Conservation (phyloP, 2,113 vertebrate genomes). For the Podiceps cristatus region DNA sequence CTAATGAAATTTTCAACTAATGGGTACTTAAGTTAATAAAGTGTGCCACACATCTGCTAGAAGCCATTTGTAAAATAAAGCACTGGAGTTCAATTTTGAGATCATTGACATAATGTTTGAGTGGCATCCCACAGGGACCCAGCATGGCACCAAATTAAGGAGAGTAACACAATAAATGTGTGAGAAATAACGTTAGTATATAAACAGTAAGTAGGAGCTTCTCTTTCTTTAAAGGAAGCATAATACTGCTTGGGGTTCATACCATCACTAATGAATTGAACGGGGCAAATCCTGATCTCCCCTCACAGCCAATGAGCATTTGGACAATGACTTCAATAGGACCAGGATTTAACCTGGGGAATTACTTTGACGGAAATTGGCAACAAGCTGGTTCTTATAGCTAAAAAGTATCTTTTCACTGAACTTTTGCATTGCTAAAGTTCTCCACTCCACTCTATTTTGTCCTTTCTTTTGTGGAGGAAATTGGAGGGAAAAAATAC, state of each 20-base stretch:
- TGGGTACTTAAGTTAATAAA: constrained; percentile 88
- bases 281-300: constrained; percentile 46
- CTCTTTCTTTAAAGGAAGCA: constrained; percentile 57
- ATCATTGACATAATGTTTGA: constrained; percentile 84
- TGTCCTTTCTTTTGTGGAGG: not conserved
- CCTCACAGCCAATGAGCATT: constrained; percentile 5
- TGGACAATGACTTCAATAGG: constrained; percentile 61
- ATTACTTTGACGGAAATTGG: constrained; percentile 78
- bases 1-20: constrained; percentile 90
- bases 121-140: constrained; percentile 77
- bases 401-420: constrained; percentile 35
- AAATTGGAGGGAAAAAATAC: not conserved
- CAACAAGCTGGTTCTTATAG: constrained; percentile 57
- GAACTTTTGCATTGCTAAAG: not conserved
- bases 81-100: constrained; percentile 79
- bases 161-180: constrained; percentile 80
- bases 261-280: constrained; percentile 68
- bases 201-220: constrained; percentile 77
- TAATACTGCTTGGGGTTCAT: constrained; percentile 62
- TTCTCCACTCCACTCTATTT: not conserved
- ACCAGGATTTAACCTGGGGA: constrained; percentile 62
- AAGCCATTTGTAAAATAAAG: constrained; percentile 82
- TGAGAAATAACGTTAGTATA: constrained; percentile 81
- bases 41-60: constrained; percentile 86
- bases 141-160: constrained; percentile 82